These are phyloP conservation scores for Turdus rufiventris DNA, from an alignment of 2,113 vertebrate species.

Conservation along the genomic window DNA sequence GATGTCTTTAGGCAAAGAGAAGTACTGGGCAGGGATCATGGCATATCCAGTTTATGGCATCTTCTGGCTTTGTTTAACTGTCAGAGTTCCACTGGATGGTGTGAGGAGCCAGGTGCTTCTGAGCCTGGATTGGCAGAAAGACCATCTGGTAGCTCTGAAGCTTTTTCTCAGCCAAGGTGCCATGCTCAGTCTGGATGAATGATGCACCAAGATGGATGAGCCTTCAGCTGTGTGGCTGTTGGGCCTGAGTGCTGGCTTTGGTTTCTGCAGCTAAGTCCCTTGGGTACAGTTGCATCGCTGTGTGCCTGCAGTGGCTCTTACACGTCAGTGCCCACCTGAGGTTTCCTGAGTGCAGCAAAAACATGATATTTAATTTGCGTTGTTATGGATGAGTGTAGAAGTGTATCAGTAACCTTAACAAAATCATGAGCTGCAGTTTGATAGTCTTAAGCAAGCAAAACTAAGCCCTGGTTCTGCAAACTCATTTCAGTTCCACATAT, in stretches of 20 bases:
- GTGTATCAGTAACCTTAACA: neutral
- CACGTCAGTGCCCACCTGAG: neutral
- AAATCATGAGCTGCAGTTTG: neutral
- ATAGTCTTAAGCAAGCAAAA: neutral
- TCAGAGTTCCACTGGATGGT: neutral
- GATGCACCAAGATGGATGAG: neutral
- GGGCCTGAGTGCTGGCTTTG: fast-evolving
- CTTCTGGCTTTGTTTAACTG: neutral
- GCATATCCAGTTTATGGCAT: neutral
- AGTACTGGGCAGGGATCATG: neutral
- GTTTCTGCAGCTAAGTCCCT: neutral
- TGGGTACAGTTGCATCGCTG: neutral
- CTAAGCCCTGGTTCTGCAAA: neutral
- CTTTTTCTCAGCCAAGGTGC: neutral
- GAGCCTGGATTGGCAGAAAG: neutral
- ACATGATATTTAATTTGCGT: neutral
- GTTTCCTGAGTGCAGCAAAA: neutral
- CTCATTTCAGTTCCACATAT: neutral
- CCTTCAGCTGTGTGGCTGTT: fast-evolving
- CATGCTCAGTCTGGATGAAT: neutral
- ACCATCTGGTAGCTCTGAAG: neutral
- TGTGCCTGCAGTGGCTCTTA: neutral
- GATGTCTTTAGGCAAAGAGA: neutral
- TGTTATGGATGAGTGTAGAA: neutral
- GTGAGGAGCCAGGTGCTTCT: neutral